Evolutionary conservation across 2,888 invertebrate genomes (phyloP).

Genomic region (Pammene aurita): DNA sequence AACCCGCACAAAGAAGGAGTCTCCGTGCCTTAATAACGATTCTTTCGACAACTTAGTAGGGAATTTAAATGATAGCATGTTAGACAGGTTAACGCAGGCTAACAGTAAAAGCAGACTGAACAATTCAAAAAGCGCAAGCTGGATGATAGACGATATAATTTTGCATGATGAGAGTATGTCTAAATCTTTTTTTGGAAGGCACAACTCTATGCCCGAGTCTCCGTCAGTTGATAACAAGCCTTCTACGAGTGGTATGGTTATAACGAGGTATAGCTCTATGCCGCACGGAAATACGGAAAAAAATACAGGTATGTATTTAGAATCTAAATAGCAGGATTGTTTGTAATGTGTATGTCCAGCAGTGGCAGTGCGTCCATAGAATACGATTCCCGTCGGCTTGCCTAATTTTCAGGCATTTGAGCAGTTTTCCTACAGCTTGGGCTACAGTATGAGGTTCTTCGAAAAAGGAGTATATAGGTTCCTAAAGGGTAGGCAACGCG

Average conservation of each 20-base stretch:
- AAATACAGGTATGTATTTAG: slow-evolving; percentile 50
- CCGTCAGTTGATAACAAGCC: slow-evolving; percentile 65
- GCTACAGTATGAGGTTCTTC: too few species aligned
- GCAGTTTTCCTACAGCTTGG: too few species aligned
- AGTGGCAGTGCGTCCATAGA: too few species aligned
- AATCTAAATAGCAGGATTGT: too few species aligned
- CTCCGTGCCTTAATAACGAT: slow-evolving; percentile 69
- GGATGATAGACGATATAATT: slow-evolving; percentile 63
- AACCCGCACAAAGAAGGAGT: slow-evolving; percentile 60
- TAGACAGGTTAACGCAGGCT: slow-evolving; percentile 72
- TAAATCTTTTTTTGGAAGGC: slow-evolving; percentile 66
- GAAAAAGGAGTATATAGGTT: too few species aligned
- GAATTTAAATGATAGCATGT: slow-evolving; percentile 75
- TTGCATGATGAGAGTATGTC: slow-evolving; percentile 65
- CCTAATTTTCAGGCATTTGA: too few species aligned
- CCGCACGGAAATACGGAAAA: slow-evolving; percentile 65
- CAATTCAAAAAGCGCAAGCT: slow-evolving; percentile 45
- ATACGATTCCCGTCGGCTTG: too few species aligned
- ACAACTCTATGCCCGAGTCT: slow-evolving; percentile 78
- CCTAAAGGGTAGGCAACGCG: too few species aligned
- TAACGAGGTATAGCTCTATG: slow-evolving; percentile 76
- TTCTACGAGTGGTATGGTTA: slow-evolving; percentile 71
- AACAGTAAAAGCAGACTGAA: slow-evolving; percentile 46
- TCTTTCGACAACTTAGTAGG: slow-evolving; percentile 77
- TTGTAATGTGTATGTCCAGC: neutral